Evolutionary conservation across 2,113 vertebrate species (phyloP), one percentile per base, ranked within the genome.

Genomic region (Suricata suricatta): DNA sequence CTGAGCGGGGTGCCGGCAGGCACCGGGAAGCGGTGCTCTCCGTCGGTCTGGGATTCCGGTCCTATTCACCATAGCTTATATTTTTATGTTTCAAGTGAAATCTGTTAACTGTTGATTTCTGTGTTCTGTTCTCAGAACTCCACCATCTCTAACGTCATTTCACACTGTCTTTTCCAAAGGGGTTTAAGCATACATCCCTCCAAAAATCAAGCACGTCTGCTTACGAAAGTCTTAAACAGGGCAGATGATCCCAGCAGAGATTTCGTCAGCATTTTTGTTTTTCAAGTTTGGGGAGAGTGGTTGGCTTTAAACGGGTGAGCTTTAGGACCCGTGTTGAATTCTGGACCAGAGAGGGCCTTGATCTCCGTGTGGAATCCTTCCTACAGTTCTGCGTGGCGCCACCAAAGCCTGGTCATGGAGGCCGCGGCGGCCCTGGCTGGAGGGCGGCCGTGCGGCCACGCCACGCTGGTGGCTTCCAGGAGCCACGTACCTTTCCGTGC

Each of bases 401-500:
- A 0, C 21, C 1, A 41, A 71, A 35, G 38, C 1, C 0, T 35
- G 63, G 11, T 12, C 17, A 50, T 3, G 88, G 38, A 50, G 63
- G 92, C 38, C 7, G 93, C 3, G 0, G 16, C 7, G 11, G 50
- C 2, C 1, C 41, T 27, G 33, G 50, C 76, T 23, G 23, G 79
- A 71, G 77, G 2, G 0, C 38, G 0, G 44, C 29, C 17, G 11
- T 1, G 72, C 64, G 21, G 11, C 90, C 64, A 11, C 2, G 4
- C 84, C 41, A 7, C 2, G 9, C 72, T 4, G 25, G 2, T 8
- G 29, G 93, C 95, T 60, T 14, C 1, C 5, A 86, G 93, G 93
- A 94, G 91, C 88, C 76, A 21, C 64, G 33, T 68, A 52, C 91
- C 93, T 95, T 95, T 92, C 88, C 5, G 90, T 85, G 96, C 92